Evolutionary conservation across 2,113 vertebrate species (phyloP), one percentile per base, ranked within the genome.

Genomic region (Empidonax alnorum): DNA sequence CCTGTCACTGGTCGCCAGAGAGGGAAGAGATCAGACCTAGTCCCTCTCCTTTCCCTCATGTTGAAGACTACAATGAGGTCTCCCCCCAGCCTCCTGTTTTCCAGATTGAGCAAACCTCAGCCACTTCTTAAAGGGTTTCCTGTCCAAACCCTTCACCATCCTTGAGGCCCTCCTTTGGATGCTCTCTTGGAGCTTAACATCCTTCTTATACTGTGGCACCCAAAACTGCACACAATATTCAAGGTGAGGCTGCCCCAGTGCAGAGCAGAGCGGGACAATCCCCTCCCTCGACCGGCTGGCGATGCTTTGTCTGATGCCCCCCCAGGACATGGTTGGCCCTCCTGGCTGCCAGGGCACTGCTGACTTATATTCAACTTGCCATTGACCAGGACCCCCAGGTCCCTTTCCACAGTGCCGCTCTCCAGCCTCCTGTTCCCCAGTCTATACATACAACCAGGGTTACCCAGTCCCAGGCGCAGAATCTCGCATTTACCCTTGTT

Each of bases 121-220:
- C 10, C 27, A 4, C 33, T 74, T 33, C 18, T 59, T 46, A 42
- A 58, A 37, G 0, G 0, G 14, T 9, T 50, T 58, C 22, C 35
- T 25, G n/a, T 61, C 58, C 24, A 27, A 35, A 37, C 15, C 23
- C 9, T 61, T 61, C 58, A 37, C 23, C 58, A 37, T 37, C 35
- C 58, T 37, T 16, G 11, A 12, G 6, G 58, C 21, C 14, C 58
- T 61, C 4, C 35, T 61, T 61, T 27, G 58, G 20, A 37, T 59
- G n/a, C 15, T 24, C 35, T 37, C 35, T 61, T 37, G 25, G 37
- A 37, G 24, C 58, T 37, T n/a, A 37, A 25, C 12, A 27, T 61
- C 24, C 37, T 37, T 61, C 15, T 61, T 59, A 10, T 11, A 35
- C 7, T 59, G 23, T 10, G 9, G 23, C 24, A 15, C 23, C 58